Conservation (phyloP, 92 coral and sea anemone species). For the Chrysogorgia sp. region DNA sequence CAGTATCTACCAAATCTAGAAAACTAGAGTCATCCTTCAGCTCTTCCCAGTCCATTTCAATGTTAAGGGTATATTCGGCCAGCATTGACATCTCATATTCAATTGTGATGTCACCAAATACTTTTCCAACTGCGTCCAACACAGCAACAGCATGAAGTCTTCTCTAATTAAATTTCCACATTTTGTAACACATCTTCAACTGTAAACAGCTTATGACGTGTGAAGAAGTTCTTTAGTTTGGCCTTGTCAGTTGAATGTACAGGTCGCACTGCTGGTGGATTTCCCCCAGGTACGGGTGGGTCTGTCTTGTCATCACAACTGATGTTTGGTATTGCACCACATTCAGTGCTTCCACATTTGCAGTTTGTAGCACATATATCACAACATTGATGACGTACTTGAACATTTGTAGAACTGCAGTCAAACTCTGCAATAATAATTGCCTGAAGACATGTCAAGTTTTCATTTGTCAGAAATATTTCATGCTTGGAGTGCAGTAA, state of each 20-base stretch:
- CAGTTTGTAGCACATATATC: too few relatives aligned
- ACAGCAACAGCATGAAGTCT: slow-evolving; percentile 53
- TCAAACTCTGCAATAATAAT: slow-evolving; percentile 29
- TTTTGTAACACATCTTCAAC: slow-evolving; percentile 46
- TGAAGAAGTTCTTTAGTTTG: slow-evolving; percentile 21
- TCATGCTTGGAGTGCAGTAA: too few relatives aligned
- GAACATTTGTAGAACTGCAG: too few relatives aligned
- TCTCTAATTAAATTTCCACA: slow-evolving; percentile 65
- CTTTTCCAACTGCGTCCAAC: slow-evolving; percentile 26
- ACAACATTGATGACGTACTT: too few relatives aligned
- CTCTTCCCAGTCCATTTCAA: too few relatives aligned
- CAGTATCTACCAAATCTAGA: too few relatives aligned
- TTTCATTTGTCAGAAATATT: too few relatives aligned
- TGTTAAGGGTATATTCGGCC: too few relatives aligned
- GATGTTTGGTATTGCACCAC: neutral
- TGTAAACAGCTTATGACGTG: slow-evolving; percentile 46
- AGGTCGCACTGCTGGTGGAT: too few relatives aligned
- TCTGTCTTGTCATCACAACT: neutral
- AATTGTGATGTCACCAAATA: slow-evolving; percentile 51
- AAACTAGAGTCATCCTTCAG: too few relatives aligned
- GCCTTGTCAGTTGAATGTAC: slow-evolving; percentile 33
- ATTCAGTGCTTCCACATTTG: neutral
- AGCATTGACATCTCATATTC: slow-evolving; percentile 32
- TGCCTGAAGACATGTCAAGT: slow-evolving; percentile 6
- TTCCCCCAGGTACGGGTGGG: too few relatives aligned